Percentiles rank a stretch among this genome's conserved stretches.
phyloP scores from a whole-genome alignment of 1,140 invertebrate species.

The Chironomus striatipennis region DNA sequence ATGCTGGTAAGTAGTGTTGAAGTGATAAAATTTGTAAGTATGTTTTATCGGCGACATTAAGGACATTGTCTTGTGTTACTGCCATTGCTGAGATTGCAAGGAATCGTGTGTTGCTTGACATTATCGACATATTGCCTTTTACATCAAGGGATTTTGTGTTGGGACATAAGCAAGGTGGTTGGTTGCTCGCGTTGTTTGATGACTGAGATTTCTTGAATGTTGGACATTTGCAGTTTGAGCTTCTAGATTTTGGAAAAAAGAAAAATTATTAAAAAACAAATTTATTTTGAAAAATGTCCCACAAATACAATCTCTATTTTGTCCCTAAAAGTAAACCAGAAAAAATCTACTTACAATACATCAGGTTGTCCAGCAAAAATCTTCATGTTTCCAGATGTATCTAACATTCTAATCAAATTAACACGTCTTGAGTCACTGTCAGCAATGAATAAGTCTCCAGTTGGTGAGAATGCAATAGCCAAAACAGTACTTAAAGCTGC shows the following conservation, averaged over 20 bases:
- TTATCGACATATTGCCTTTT: conserved; percentile 47
- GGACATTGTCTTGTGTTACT: conserved; percentile 85
- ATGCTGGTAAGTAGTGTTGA: conserved; percentile 81
- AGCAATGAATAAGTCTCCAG: conserved; percentile 87
- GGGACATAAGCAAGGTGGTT: neutral
- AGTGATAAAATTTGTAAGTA: conserved; percentile 80
- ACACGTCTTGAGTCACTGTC: conserved; percentile 84
- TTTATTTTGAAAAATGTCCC: too few relatives aligned
- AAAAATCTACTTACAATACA: conserved; percentile 40
- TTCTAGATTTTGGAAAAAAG: conserved; percentile 41
- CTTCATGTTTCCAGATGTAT: conserved; percentile 73
- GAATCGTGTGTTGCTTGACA: conserved; percentile 84
- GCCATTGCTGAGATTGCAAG: conserved; percentile 86
- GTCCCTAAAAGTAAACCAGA: too few relatives aligned
- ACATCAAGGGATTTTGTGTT: neutral
- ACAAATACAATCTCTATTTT: too few relatives aligned
- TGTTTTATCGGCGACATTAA: conserved; percentile 90
- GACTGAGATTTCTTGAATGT: neutral
- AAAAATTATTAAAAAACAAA: conserved; percentile 30
- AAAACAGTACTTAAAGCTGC: conserved; percentile 65
- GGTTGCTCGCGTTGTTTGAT: neutral
- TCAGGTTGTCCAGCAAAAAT: conserved; percentile 71
- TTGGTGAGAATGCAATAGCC: conserved; percentile 82
- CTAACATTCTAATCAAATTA: conserved; percentile 77
- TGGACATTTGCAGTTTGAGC: neutral